phyloP scores from a whole-genome alignment of 2,797 vertebrate genomes.

The Pipistrellus pygmaeus region DNA sequence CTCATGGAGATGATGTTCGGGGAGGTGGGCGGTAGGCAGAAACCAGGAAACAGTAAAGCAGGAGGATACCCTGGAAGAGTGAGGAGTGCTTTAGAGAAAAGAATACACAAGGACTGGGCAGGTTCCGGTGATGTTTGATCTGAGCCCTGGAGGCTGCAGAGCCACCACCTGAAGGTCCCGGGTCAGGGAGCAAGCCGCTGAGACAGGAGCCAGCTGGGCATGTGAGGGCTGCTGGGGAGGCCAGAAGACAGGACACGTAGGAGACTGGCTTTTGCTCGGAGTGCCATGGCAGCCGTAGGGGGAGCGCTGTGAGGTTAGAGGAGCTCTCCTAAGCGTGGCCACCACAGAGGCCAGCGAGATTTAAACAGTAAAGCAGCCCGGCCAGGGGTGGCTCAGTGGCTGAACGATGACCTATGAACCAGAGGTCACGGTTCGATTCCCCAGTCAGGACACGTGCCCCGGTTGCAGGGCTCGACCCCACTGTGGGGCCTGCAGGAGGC shows the following conservation, averaged over 20 bases:
- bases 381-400: not conserved
- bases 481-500: not conserved
- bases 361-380: not conserved
- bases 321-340: no score
- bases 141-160: not conserved
- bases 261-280: not conserved
- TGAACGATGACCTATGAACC: not conserved
- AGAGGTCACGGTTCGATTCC: not conserved
- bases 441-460: not conserved
- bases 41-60: not conserved
- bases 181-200: not conserved
- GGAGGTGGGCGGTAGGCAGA: not conserved
- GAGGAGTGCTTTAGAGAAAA: not conserved
- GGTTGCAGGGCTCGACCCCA: not conserved
- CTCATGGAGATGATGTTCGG: not conserved
- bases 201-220: not conserved
- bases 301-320: not conserved
- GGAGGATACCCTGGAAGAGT: no score
- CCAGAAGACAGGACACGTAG: accelerated
- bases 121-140: not conserved
- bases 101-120: not conserved
- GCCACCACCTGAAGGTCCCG: not conserved
- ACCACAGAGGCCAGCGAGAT: not conserved
- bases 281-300: not conserved
- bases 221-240: not conserved